phyloP scores from a whole-genome alignment of 1,140 invertebrate genomes.

The Formica exsecta region DNA sequence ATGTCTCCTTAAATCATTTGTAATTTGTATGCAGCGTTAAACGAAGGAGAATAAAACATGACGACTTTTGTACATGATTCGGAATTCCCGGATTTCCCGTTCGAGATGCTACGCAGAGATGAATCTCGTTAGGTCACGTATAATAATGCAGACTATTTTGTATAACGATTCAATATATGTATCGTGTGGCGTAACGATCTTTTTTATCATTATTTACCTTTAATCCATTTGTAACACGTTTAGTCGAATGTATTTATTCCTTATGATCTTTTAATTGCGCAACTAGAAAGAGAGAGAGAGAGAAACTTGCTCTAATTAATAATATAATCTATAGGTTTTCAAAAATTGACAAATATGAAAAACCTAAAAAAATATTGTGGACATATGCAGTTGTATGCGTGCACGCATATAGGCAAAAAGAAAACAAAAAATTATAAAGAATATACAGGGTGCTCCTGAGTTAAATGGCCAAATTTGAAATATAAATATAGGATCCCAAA shows the following conservation, averaged over 20 bases:
- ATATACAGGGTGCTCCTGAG: too few relatives aligned
- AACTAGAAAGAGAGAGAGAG: not conserved
- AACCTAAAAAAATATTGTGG: not conserved
- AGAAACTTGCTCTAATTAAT: not conserved
- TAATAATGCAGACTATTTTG: constrained; percentile 22
- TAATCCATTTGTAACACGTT: not conserved
- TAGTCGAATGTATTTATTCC: constrained; percentile 5
- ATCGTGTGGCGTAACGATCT: not conserved
- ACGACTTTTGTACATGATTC: constrained; percentile 13
- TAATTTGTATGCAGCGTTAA: not conserved
- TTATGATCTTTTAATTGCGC: not conserved
- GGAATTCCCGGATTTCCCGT: not conserved
- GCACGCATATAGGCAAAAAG: too few relatives aligned
- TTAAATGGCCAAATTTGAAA: too few relatives aligned
- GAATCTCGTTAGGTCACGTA: constrained; percentile 8
- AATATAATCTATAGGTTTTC: not conserved
- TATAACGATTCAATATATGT: constrained; percentile 40
- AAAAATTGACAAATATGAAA: not conserved
- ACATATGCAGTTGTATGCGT: too few relatives aligned
- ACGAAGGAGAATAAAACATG: not conserved
- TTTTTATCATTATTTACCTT: not conserved
- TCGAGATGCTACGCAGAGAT: not conserved
- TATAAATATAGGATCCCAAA: too few relatives aligned
- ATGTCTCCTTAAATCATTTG: constrained; percentile 10
- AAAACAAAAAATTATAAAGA: too few relatives aligned